Conservation (phyloP, 2,888 invertebrate species). For the Drosophila hawaiiensis region DNA sequence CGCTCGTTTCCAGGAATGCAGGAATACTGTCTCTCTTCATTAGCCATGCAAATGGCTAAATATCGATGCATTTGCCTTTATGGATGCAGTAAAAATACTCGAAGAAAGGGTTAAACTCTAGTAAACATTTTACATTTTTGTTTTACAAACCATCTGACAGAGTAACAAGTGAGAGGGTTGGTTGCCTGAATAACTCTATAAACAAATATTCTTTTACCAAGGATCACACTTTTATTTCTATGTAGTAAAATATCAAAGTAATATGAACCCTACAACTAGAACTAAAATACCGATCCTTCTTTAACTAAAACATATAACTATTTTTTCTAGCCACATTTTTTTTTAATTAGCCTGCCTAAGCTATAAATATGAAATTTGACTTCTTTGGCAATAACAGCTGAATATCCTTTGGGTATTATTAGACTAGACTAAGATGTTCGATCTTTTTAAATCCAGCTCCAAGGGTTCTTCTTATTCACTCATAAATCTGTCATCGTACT, state of each 20-base stretch:
- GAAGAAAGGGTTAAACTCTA: conserved; percentile 31
- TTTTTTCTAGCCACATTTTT: background rate
- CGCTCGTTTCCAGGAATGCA: conserved; percentile 55
- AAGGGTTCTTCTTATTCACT: background rate
- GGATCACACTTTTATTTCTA: background rate
- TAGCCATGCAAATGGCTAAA: conserved; percentile 51
- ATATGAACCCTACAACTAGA: background rate
- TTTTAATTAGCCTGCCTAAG: background rate
- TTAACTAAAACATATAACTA: background rate
- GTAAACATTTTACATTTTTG: conserved; percentile 5
- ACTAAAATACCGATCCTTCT: background rate
- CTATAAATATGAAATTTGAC: background rate
- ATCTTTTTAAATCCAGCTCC: background rate
- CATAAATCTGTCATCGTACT: background rate
- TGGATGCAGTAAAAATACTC: conserved; percentile 18
- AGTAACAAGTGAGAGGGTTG: background rate
- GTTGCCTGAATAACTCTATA: background rate
- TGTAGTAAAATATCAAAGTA: background rate
- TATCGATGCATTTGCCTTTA: conserved; percentile 36
- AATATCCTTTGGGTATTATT: background rate
- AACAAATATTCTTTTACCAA: background rate
- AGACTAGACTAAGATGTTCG: background rate
- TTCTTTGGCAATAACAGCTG: too few species aligned
- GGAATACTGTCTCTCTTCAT: conserved; percentile 48
- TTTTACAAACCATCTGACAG: background rate